Base-by-base conservation (phyloP, 1,140 invertebrate genomes). In the Drosophila varians region DNA sequence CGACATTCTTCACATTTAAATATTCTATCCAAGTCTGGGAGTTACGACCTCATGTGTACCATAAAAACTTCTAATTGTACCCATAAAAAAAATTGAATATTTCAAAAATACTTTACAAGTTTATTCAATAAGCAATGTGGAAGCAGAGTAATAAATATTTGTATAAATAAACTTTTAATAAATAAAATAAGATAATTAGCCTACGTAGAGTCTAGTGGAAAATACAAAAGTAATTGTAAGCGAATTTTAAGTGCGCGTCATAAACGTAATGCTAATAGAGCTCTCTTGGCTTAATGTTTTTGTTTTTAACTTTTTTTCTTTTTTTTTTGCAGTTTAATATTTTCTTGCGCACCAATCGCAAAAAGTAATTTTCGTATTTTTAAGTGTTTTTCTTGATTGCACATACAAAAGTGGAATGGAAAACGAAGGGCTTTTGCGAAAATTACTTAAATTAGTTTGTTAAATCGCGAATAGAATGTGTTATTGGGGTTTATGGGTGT, bases 161-260 rank as follows among this genome's bases (percentile, higher is more conserved):
- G 4, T 78, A 84, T 84, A 84, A 84, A 84, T 83, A 75, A 36
- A 23, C 36, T 55, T 68, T 42, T 75, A 54, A 87, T 86, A 87
- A 86, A 87, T 86, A 74, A 64, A 77, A 77, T 77, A 77, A 56
- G 70, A 77, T 77, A 80, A 60, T 74, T 80, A 86, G 52, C 76
- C 76, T 86, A 80, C 66, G 74, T 84, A 58, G n/a, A n/a, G 40
- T 64, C 51, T 53, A 26, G 45, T 38, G 62, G 48, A 46, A 58
- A 16, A 36, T 68, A 78, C 47, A 62, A 19, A 78, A 69, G 48
- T 69, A 69, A 55, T 60, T 53, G 47, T 74, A 57, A 72, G 73
- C 21, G 16, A 79, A 53, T 40, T 43, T 52, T 40, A 65, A 53
- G 60, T 19, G 46, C 26, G 56, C 74, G 66, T 71, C 72, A 52